Evolutionary conservation across 1,140 invertebrate genomes (phyloP), one percentile per base, ranked within the genome.

Genomic region (Zaprionus lachaisei): DNA sequence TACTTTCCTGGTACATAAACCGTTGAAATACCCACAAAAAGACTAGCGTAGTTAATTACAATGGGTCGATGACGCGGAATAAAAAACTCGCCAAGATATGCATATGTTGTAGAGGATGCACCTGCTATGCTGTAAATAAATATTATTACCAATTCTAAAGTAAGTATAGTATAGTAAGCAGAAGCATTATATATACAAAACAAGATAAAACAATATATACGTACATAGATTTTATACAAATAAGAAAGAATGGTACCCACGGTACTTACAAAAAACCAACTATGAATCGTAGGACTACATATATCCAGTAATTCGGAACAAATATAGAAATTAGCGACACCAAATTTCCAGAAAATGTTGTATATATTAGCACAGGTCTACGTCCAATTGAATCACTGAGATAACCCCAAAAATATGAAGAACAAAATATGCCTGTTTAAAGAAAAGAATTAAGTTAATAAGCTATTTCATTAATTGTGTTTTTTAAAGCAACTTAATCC

Each of bases 351-450:
- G 64, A 28, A 5, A 85, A 63, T 7, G 92, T 83, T 2, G 92
- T 80, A 11, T 82, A 83, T 93, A 91, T 93, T 92, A 92, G 94
- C 85, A 93, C 95, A 79, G 66, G 94, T 83, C 72, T 94, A 66
- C 92, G 94, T 0, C 96, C 96, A 26, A 94, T 92, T 0, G 94
- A 94, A 80, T 97, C 96, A 2, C 95, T 95, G n/a, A 96, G 81
- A 26, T 95, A 95, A 1, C 96, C 96, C 96, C 96, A 96, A 20
- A 96, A 73, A 56, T 95, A 93, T 0, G 93, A 93, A 0, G 94
- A 95, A 4, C 94, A 74, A 24, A 95, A 94, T 76, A 94, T 94
- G 57, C 95, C 95, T 95, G 38, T 12, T 12, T 6, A 57, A 44
- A 49, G 24, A 47, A 51, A 64, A 12, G 4, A 47, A 47, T 17